Base-by-base conservation (phyloP, 2,113 vertebrate genomes). In the Calidris pugnax region DNA sequence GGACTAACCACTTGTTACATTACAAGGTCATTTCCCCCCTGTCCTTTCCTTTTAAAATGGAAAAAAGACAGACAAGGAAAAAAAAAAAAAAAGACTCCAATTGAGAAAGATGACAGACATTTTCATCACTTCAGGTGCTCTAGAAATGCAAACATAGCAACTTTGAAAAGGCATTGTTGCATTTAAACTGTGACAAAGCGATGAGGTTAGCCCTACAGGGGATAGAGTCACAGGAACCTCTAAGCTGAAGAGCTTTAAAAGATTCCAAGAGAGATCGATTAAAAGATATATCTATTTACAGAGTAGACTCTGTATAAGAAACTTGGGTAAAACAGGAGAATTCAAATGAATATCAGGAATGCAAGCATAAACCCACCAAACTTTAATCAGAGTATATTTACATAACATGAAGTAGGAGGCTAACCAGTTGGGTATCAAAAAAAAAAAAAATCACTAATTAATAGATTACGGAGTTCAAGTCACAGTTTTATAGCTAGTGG, bases 61-160 rank as follows among this genome's bases (percentile, higher is more conserved):
- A 12, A n/a, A 15, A 7, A 23, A 4, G 14, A 62, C 47, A 23
- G 30, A 1, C 22, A 33, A 11, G 26, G 10, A 6, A 26, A 1
- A 30, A 27, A 20, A 41, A 15, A 9, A 17, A 6, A 22, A 69
- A 20, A 37, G 23, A 53, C 3, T 35, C 3, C 0, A 60, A 23
- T 19, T 32, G 37, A 68, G 11, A 41, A 71, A 47, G 33, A 22
- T 8, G 8, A 80, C 32, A 69, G 35, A 55, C 28, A 92, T 93
- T 96, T 92, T 75, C 43, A 66, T 84, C 41, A 94, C 69, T 90
- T 93, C 53, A 87, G 71, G 15, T 82, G 37, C 22, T 79, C 55
- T 68, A 93, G 75, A 56, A 94, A 90, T 84, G 63, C 64, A 66
- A 96, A 85, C 43, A 79, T 27, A 86, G 64, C 75, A 84, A 79